phyloP scores from a whole-genome alignment of 2,113 vertebrate species.

The Salvelinus namaycush region DNA sequence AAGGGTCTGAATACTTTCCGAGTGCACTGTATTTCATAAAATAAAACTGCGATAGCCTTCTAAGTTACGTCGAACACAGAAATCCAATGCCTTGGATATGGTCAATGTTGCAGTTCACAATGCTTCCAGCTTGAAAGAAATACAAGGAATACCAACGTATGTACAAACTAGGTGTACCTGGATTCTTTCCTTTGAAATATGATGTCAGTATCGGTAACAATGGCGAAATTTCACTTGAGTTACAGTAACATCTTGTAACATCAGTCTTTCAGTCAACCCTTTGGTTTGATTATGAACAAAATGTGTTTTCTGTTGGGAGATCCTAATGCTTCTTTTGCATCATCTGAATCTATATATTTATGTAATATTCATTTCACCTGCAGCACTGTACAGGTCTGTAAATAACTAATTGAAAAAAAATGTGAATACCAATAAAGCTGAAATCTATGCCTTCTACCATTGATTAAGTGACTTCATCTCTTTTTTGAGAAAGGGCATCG shows the following conservation, averaged over 20 bases:
- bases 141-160: too few relatives aligned
- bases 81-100: not conserved
- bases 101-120: not conserved
- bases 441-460: slow-evolving; percentile 40
- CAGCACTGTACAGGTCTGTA: slow-evolving; percentile 19
- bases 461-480: too few relatives aligned
- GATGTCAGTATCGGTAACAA: not conserved
- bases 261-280: not conserved
- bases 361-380: slow-evolving; percentile 5
- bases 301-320: too few relatives aligned
- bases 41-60: not conserved
- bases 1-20: too few relatives aligned
- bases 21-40: too few relatives aligned
- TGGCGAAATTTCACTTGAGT: not conserved
- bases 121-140: too few relatives aligned
- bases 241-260: not conserved
- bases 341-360: not conserved
- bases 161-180: too few relatives aligned
- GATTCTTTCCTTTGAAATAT: not conserved
- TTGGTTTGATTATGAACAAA: not conserved
- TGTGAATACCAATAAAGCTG: slow-evolving; percentile 50
- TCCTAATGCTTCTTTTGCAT: not conserved
- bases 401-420: not conserved
- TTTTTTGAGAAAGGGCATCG: too few relatives aligned
- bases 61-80: slow-evolving; percentile 2